Base-by-base conservation (phyloP, 2,113 vertebrate genomes). In the Tupaia chinensis region DNA sequence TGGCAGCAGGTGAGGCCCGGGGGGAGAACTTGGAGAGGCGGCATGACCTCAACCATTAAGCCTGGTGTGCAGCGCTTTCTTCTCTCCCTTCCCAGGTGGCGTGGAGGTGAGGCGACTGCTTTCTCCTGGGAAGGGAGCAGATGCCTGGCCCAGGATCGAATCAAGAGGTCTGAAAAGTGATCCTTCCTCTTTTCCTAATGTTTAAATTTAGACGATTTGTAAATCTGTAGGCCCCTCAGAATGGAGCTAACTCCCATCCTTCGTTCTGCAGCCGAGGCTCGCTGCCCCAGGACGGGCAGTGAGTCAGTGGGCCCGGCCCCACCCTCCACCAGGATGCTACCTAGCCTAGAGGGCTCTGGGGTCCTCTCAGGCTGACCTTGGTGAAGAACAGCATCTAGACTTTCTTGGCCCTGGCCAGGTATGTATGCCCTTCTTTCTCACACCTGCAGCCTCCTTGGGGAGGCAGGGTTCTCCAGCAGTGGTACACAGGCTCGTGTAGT, bases 261-360 rank as follows among this genome's bases (percentile, higher is more conserved):
- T 87, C 16, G 3, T 91, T 83, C 27, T 9, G 15, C 87, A 98
- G 97, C 53, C 1, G 10, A 29, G 61, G 95, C 89, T 95, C 96
- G 1, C 97, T 96, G 97, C 97, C 96, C 60, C 7, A 1, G 1
- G 0, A 1, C 0, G 97, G 97, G 96, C 97, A 97, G 97, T 83
- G 97, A 73, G 96, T 44, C 10, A 0, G 34, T n/a, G 91, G 73
- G 23, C 14, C 44, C 1, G n/a, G 80, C 56, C 34, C 12, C 6
- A 14, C 34, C 69, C 19, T 7, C 2, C 34, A 34, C 54, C 1
- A 14, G 54, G 65, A 54, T 17, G 53, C 72, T 1, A 1, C 16
- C 61, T 34, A 2, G 29, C 34, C 22, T 19, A 0, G 14, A 56
- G 29, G 14, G 1, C 16, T 4, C 0, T 16, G 53, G 11, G 13